Percentiles rank a stretch among this genome's conserved stretches.
These are phyloP conservation scores for Copsychus sechellarum DNA, from an alignment of 2,113 vertebrate genomes.

Conservation along the genomic window DNA sequence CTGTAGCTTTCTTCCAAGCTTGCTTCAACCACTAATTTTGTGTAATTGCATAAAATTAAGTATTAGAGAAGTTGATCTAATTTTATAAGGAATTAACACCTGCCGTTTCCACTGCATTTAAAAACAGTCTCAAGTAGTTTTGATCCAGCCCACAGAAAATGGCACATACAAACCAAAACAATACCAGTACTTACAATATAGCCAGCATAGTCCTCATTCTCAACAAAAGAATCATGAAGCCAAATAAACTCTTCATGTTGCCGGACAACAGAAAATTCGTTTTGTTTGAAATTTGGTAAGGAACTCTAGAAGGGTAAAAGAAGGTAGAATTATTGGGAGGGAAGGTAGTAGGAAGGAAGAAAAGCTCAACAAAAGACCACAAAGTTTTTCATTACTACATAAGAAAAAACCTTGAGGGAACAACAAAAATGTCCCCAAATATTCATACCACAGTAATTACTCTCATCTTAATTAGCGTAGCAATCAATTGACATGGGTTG, in stretches of 20 bases:
- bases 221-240: constrained; percentile 98
- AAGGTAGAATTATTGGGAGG: neutral
- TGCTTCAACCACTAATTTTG: neutral
- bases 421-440: neutral
- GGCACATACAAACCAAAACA: neutral
- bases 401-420: neutral
- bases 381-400: neutral
- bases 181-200: constrained; percentile 90
- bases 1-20: neutral
- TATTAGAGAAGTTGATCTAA: neutral
- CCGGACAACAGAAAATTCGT: constrained; percentile 96
- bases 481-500: neutral
- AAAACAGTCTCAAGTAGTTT: neutral
- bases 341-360: neutral
- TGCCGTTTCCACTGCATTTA: neutral
- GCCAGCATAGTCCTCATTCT: constrained; percentile 97
- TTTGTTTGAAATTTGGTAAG: constrained; percentile 97
- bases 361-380: neutral
- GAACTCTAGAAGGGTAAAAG: constrained; percentile 83
- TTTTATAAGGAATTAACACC: neutral
- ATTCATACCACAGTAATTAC: neutral
- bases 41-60: neutral
- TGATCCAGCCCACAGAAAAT: neutral
- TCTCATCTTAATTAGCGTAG: neutral
- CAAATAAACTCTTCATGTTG: constrained; percentile 99